Evolutionary conservation across 2,888 invertebrate genomes (phyloP).

Genomic region (Hydrotaea cyrtoneurina): DNA sequence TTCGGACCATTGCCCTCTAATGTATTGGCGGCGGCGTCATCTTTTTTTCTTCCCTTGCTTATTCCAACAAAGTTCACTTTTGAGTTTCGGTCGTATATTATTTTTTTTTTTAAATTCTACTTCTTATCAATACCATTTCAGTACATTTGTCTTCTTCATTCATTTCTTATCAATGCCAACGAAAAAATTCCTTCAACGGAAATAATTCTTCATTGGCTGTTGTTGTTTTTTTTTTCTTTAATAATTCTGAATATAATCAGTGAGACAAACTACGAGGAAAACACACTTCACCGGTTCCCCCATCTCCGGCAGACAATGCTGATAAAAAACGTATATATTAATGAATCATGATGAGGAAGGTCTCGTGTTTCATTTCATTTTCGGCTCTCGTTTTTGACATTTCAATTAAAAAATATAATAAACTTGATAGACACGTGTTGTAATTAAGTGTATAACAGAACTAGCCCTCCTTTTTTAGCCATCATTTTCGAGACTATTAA

Average conservation of each 20-base stretch:
- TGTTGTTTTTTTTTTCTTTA: too few relatives aligned
- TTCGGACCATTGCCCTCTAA: not conserved
- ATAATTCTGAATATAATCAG: conserved; percentile 15
- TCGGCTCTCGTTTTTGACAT: not conserved
- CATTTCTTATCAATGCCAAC: conserved; percentile 38
- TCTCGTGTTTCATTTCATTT: conserved; percentile 31
- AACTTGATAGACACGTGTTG: not conserved
- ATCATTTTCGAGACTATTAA: not conserved
- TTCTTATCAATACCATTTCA: conserved; percentile 23
- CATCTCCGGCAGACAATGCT: not conserved
- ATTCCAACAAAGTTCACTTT: not conserved
- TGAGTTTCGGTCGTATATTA: not conserved
- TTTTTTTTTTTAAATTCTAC: not conserved
- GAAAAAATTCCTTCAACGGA: conserved; percentile 36
- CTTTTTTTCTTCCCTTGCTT: not conserved
- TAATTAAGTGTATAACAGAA: not conserved
- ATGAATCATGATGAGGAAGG: conserved; percentile 18
- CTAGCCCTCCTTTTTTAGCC: too few relatives aligned
- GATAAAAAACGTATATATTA: not conserved
- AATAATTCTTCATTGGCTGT: too few relatives aligned
- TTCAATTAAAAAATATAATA: conserved; percentile 3
- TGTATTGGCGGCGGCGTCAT: not conserved
- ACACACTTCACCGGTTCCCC: conserved; percentile 20
- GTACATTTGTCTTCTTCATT: not conserved
- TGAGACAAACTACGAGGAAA: not conserved